Evolutionary conservation across 2,888 invertebrate species (phyloP).

Genomic region (Caenorhabditis japonica): DNA sequence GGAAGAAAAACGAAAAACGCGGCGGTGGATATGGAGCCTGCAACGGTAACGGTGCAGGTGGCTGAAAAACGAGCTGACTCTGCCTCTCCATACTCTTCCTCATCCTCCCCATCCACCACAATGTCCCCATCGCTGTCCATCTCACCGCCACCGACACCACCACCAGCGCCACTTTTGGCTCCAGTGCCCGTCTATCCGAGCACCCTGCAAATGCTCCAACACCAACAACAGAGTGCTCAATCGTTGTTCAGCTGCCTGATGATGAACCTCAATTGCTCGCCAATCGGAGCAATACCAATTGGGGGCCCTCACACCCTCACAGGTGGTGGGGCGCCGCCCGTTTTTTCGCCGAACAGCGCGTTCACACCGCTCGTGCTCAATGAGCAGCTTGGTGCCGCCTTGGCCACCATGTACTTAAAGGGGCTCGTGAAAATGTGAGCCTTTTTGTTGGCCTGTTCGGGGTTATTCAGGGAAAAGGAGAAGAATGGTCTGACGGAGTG

Average conservation of each 20-base stretch:
- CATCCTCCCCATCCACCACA: constrained; percentile 18
- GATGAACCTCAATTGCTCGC: no score
- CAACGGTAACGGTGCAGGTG: background rate
- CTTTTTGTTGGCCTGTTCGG: background rate
- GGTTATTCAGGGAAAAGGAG: no score
- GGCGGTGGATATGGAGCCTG: constrained; percentile 1
- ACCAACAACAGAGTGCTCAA: background rate
- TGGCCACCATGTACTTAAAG: constrained; percentile 19
- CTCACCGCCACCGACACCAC: constrained; percentile 14
- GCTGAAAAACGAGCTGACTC: no score
- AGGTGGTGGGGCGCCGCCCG: no score
- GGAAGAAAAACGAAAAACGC: background rate
- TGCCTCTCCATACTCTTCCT: constrained; percentile 19
- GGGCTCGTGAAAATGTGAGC: constrained; percentile 12
- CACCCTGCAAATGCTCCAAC: constrained; percentile 8
- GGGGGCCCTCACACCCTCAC: no score
- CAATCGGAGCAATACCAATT: no score
- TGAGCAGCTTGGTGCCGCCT: constrained; percentile 5
- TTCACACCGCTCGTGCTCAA: background rate
- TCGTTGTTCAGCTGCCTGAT: no score
- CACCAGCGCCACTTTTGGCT: constrained; percentile 7
- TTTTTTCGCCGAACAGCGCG: background rate
- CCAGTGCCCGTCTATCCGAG: constrained; percentile 22
- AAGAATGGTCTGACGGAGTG: no score
- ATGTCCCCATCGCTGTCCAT: constrained; percentile 31